phyloP scores from a whole-genome alignment of 2,888 invertebrate genomes.

The Amphiduros pacificus region DNA sequence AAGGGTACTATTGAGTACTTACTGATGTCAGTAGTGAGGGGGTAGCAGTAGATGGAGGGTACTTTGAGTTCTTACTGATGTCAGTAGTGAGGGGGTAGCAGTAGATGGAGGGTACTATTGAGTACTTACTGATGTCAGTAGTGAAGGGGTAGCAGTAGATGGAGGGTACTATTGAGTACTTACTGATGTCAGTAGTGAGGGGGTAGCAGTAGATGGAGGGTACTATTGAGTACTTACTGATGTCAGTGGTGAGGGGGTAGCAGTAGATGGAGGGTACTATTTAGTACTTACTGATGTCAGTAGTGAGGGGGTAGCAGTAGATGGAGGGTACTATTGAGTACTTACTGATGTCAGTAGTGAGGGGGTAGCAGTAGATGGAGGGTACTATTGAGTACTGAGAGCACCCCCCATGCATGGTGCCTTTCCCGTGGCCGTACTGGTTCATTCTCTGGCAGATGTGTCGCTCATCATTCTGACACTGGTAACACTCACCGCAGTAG shows the following conservation, averaged over 20 bases:
- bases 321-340: too few species aligned
- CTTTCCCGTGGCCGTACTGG: conserved; percentile 51
- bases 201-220: conserved; percentile 44
- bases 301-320: neutral
- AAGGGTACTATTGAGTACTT: too few species aligned
- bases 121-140: too few species aligned
- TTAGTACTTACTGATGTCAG: conserved; percentile 41
- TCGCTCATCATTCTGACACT: conserved; percentile 40
- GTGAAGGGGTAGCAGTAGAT: too few species aligned
- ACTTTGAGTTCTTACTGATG: conserved; percentile 49
- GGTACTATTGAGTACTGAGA: conserved; percentile 53
- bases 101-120: conserved; percentile 47
- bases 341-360: conserved; percentile 40
- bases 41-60: conserved; percentile 44
- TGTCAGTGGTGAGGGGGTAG: conserved; percentile 37
- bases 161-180: too few species aligned
- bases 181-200: conserved; percentile 40
- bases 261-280: conserved; percentile 48
- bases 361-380: conserved; percentile 41
- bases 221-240: conserved; percentile 51
- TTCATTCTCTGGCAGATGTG: conserved; percentile 51
- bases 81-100: conserved; percentile 40
- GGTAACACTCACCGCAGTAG: conserved; percentile 47
- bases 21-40: conserved; percentile 41
- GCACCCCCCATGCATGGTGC: conserved; percentile 49